These are phyloP conservation scores for Isaurus tuberculatus DNA, from an alignment of 92 coral and sea anemone genomes.

Conservation along the genomic window DNA sequence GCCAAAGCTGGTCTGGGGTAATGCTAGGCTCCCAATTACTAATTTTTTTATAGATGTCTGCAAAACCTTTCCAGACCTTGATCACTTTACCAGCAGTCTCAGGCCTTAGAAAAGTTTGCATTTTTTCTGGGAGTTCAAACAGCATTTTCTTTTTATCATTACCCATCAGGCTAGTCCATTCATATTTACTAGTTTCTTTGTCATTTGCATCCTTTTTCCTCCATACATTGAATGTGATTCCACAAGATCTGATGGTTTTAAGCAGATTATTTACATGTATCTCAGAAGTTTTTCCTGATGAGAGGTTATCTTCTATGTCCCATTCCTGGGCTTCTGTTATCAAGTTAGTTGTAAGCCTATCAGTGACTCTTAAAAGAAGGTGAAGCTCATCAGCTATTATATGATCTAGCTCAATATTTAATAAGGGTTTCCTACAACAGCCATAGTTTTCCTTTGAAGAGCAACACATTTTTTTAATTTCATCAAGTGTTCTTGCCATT, in stretches of 20 bases:
- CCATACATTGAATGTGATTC: conserved; percentile 57
- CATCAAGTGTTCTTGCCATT: not conserved
- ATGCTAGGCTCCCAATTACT: not conserved
- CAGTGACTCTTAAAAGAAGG: conserved; percentile 8
- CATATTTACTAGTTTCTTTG: conserved; percentile 48
- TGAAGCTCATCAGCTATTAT: conserved; percentile 13
- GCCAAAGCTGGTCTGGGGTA: not conserved
- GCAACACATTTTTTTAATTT: conserved; percentile 18
- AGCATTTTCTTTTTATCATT: conserved; percentile 59
- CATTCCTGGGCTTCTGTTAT: conserved; percentile 16
- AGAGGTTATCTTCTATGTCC: conserved; percentile 14
- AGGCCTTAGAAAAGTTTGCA: conserved; percentile 15
- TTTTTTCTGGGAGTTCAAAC: conserved; percentile 55
- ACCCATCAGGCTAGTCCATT: conserved; percentile 56
- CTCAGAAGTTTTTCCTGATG: no score
- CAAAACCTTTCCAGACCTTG: conserved; percentile 58
- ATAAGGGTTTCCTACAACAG: not conserved
- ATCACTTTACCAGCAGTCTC: conserved; percentile 42
- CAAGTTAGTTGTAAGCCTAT: not conserved
- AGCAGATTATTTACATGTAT: conserved; percentile 37
- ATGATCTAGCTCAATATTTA: not conserved
- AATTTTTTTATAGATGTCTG: conserved; percentile 25
- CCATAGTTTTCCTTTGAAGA: not conserved
- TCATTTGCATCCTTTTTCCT: conserved; percentile 54
- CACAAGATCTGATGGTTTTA: conserved; percentile 57